phyloP scores from a whole-genome alignment of 2,113 vertebrate species.

The Rostratula benghalensis region DNA sequence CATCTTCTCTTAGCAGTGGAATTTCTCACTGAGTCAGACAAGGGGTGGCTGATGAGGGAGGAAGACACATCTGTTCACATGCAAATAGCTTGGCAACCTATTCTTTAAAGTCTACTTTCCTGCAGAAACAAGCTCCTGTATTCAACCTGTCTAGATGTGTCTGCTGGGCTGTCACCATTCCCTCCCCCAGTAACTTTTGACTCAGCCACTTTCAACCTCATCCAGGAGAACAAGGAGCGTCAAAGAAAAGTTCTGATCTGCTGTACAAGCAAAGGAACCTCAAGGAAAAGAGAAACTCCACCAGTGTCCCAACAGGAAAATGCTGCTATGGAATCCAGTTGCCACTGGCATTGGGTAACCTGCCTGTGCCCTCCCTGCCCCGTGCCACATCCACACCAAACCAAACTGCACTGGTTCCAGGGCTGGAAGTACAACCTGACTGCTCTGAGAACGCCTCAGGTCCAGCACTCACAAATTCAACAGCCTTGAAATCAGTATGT shows the following conservation, averaged over 20 bases:
- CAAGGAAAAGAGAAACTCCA: background rate
- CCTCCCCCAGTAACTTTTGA: background rate
- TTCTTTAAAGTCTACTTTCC: background rate
- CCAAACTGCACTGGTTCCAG: background rate
- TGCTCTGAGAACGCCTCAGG: background rate
- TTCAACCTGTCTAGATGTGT: background rate
- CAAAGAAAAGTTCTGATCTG: background rate
- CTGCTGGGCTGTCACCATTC: background rate
- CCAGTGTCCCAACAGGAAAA: background rate
- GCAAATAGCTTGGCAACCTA: background rate
- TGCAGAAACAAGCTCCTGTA: background rate
- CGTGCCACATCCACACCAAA: background rate
- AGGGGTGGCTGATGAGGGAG: background rate
- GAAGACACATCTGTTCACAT: constrained; percentile 2
- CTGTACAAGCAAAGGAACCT: background rate
- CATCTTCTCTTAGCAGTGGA: background rate
- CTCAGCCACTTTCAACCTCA: background rate
- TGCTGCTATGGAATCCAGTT: background rate
- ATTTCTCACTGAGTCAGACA: constrained; percentile 27
- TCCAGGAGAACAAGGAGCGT: background rate
- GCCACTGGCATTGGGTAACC: background rate
- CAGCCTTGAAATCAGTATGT: background rate
- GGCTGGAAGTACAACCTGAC: background rate
- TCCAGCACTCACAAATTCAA: background rate
- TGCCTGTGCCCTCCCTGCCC: background rate